These are phyloP conservation scores for Pituophis catenifer DNA, from an alignment of 2,113 vertebrate genomes.

Conservation along the genomic window DNA sequence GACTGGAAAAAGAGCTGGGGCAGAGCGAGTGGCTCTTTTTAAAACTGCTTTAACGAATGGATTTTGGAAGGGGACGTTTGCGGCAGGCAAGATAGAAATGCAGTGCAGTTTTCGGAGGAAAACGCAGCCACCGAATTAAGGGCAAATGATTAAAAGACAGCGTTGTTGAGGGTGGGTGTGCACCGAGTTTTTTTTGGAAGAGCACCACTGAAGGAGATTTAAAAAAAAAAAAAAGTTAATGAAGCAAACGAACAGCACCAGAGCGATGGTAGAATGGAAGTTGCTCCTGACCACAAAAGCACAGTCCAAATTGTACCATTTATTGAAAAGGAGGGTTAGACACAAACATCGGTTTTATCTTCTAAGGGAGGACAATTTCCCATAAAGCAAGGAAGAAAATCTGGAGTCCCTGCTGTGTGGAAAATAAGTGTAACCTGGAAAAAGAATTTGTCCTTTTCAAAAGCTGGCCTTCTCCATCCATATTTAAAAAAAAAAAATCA, in stretches of 20 bases:
- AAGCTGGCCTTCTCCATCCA: background rate
- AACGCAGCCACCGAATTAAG: background rate
- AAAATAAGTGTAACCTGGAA: background rate
- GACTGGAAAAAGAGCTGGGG: background rate
- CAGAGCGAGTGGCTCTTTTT: background rate
- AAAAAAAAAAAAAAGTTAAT: background rate
- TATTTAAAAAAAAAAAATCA: background rate
- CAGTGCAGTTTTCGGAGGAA: background rate
- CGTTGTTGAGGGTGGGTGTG: background rate
- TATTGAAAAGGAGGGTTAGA: background rate
- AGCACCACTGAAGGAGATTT: too few relatives aligned
- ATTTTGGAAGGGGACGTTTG: background rate
- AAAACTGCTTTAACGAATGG: background rate
- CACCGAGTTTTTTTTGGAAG: too few relatives aligned
- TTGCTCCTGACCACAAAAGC: background rate
- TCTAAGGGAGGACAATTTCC: background rate
- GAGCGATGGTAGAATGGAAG: too few relatives aligned
- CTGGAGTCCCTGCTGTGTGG: background rate
- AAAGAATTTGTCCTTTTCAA: background rate
- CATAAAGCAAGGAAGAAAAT: background rate
- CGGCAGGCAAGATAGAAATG: background rate
- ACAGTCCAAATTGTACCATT: background rate
- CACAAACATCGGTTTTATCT: background rate
- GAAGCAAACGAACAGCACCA: background rate
- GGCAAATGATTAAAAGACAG: background rate